Evolutionary conservation across 2,113 vertebrate species (phyloP).

Genomic region (Microtus pennsylvanicus): DNA sequence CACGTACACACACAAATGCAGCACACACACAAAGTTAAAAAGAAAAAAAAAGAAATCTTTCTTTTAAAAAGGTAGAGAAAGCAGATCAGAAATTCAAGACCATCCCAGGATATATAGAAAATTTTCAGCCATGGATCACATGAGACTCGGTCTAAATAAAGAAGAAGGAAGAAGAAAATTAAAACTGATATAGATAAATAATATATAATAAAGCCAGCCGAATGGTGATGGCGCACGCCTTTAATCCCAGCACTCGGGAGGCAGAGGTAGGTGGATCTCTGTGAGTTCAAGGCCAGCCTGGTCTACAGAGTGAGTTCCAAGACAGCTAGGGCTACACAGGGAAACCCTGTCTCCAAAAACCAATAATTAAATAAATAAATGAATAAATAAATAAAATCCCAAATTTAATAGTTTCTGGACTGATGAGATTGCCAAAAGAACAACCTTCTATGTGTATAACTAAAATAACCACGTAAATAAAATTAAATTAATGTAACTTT

Average conservation of each 20-base stretch:
- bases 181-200: neutral
- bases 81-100: neutral
- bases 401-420: conserved; percentile 4
- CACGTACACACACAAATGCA: too few species aligned
- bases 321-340: too few species aligned
- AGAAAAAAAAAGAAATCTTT: neutral
- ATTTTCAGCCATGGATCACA: neutral
- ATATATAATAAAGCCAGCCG: neutral
- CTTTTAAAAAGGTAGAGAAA: neutral
- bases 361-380: neutral
- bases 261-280: too few species aligned
- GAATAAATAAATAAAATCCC: neutral
- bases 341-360: too few species aligned
- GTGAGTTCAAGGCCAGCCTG: too few species aligned
- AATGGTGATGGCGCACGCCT: too few species aligned
- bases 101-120: neutral
- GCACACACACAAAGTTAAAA: neutral
- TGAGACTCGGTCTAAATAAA: neutral
- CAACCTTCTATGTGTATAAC: neutral
- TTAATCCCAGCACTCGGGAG: too few species aligned
- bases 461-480: conserved; percentile 14
- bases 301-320: too few species aligned
- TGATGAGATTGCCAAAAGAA: neutral
- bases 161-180: neutral
- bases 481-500: neutral